Evolutionary conservation across 1,140 invertebrate genomes (phyloP).

Genomic region (Campoletis sonorensis): DNA sequence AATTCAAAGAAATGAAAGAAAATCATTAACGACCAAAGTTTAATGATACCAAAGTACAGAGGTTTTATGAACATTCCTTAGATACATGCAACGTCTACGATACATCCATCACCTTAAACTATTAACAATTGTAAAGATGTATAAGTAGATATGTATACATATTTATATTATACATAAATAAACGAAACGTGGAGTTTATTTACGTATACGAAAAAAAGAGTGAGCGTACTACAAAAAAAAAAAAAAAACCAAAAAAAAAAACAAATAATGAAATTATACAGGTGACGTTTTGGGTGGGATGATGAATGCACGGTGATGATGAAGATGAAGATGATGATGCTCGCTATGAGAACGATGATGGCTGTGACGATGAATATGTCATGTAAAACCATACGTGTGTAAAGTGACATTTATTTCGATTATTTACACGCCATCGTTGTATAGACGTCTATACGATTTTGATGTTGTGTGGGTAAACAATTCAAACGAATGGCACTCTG

Average conservation of each 20-base stretch:
- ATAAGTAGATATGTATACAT: too few relatives aligned
- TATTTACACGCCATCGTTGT: too few relatives aligned
- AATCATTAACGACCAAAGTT: constrained; percentile 68
- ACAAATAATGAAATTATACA: constrained; percentile 56
- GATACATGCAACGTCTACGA: constrained; percentile 68
- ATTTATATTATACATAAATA: not conserved
- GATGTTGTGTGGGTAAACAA: too few relatives aligned
- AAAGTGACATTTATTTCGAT: not conserved
- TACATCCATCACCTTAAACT: constrained; percentile 71
- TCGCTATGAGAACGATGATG: too few relatives aligned
- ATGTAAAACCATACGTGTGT: constrained; percentile 5
- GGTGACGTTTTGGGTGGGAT: constrained; percentile 49
- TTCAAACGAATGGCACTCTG: too few relatives aligned
- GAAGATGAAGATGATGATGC: constrained; percentile 32
- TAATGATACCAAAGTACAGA: constrained; percentile 69
- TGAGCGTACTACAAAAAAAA: constrained; percentile 40
- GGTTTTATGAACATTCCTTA: constrained; percentile 73
- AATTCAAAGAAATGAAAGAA: constrained; percentile 42
- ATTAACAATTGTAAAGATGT: constrained; percentile 59
- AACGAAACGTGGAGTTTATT: constrained; percentile 29
- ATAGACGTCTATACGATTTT: too few relatives aligned
- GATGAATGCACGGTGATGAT: constrained; percentile 51
- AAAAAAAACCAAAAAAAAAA: too few relatives aligned
- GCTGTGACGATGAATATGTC: constrained; percentile 16
- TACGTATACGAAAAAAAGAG: constrained; percentile 23